phyloP scores from a whole-genome alignment of 2,113 vertebrate species.

The Entelurus aequoreus region DNA sequence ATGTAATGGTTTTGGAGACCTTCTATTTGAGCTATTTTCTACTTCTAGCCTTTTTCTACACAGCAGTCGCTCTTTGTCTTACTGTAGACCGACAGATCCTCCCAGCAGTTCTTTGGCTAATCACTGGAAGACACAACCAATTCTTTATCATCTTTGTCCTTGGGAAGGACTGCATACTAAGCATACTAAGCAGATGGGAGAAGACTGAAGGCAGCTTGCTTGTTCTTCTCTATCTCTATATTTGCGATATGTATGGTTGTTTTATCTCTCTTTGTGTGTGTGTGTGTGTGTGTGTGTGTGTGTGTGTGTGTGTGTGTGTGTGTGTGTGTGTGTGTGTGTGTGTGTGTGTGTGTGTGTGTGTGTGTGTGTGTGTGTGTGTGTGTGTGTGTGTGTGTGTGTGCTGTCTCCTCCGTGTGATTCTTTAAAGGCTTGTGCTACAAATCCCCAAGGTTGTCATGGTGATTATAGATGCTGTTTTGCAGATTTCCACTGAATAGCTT shows the following conservation, averaged over 20 bases:
- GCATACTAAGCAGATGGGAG: conserved; percentile 26
- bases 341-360: too few species aligned
- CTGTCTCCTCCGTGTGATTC: conserved; percentile 1
- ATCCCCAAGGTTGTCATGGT: conserved; percentile 16
- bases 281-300: too few species aligned
- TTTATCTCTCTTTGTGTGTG: background rate
- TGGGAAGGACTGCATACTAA: conserved; percentile 31
- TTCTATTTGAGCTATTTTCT: conserved; percentile 52
- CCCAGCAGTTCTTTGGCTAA: conserved; percentile 39
- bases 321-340: too few species aligned
- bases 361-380: background rate
- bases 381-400: background rate
- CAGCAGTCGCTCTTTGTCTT: conserved; percentile 31
- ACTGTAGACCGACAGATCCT: conserved; percentile 26
- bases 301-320: too few species aligned
- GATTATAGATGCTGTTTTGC: conserved; percentile 27
- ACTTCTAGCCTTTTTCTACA: conserved; percentile 46
- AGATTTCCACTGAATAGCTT: conserved; percentile 29
- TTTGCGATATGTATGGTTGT: background rate
- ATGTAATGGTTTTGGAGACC: conserved; percentile 47
- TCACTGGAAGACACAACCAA: conserved; percentile 31
- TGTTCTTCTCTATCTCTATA: conserved; percentile 3
- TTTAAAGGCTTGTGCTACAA: conserved; percentile 4
- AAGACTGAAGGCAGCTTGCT: conserved; percentile 16
- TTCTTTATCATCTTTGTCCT: conserved; percentile 44